Percentiles rank a stretch among this genome's conserved stretches.
These are phyloP conservation scores for Heliconius charithonia DNA, from an alignment of 2,888 invertebrate genomes.

Conservation along the genomic window DNA sequence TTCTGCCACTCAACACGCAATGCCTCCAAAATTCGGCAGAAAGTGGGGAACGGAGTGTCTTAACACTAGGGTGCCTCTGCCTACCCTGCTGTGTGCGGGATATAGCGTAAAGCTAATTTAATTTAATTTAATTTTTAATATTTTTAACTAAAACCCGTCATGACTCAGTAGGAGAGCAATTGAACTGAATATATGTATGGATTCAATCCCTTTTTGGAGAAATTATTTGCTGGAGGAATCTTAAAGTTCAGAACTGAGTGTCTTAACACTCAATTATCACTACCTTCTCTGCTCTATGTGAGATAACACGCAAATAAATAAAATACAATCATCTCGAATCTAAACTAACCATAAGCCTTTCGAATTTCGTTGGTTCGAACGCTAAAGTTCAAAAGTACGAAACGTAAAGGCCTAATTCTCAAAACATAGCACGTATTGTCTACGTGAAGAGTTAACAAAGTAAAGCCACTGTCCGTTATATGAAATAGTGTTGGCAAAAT, in stretches of 20 bases:
- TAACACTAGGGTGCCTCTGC: too few species aligned
- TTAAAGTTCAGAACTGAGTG: too few species aligned
- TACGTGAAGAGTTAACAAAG: constrained; percentile 23
- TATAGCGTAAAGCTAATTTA: too few species aligned
- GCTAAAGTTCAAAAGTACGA: background rate
- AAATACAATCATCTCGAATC: background rate
- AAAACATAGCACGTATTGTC: constrained; percentile 5
- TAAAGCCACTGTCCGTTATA: constrained; percentile 6
- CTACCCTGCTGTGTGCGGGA: too few species aligned
- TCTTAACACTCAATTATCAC: background rate
- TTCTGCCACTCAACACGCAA: too few species aligned
- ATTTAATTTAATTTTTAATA: too few species aligned
- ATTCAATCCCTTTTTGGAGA: background rate
- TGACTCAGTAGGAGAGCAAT: background rate
- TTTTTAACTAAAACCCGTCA: background rate
- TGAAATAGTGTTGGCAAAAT: constrained; percentile 10
- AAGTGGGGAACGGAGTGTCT: too few species aligned
- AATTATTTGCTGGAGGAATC: too few species aligned
- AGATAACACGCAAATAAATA: background rate
- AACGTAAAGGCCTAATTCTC: background rate
- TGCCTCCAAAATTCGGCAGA: too few species aligned
- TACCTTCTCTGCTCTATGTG: background rate
- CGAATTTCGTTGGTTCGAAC: constrained; percentile 15
- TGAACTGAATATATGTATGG: background rate
- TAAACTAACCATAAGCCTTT: background rate